Percentiles rank a stretch among this genome's conserved stretches.
Conservation (phyloP, 1,140 invertebrate genomes). For the Schlechtendalia chinensis region DNA sequence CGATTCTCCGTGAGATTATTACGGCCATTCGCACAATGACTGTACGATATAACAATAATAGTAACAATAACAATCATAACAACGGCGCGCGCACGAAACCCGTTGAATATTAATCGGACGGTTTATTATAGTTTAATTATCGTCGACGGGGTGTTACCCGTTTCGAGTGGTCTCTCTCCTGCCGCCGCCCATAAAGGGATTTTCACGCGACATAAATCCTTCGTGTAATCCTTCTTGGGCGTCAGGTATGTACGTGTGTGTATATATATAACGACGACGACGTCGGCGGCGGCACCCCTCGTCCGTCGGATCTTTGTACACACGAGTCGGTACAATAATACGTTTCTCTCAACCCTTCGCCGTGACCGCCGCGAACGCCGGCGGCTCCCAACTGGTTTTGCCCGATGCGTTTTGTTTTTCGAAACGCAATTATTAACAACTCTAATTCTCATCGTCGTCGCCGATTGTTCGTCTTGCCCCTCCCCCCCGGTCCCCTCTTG, state of each 20-base stretch:
- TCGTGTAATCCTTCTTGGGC: constrained; percentile 25
- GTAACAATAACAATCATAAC: background rate
- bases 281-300: constrained; percentile 20
- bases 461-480: background rate
- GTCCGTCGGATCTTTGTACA: background rate
- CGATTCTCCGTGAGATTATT: constrained; percentile 30
- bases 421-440: constrained; percentile 25
- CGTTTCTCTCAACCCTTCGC: constrained; percentile 18
- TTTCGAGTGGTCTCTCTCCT: constrained; percentile 30
- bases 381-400: constrained; percentile 10
- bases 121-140: constrained; percentile 47
- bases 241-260: background rate
- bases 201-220: constrained; percentile 24
- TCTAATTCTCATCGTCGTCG: constrained; percentile 10
- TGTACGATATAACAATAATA: background rate
- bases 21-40: constrained; percentile 34
- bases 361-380: background rate
- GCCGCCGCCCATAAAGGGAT: background rate
- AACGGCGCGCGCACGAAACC: background rate
- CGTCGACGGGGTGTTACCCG: constrained; percentile 31
- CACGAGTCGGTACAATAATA: background rate
- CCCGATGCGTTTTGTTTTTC: constrained; percentile 17
- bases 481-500: no score
- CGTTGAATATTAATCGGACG: constrained; percentile 40
- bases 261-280: no score